A percentile compares a stretch with the other conserved stretches of the same genome.
phyloP scores from a whole-genome alignment of 2,113 vertebrate species.

The Malurus alboscapulatus region DNA sequence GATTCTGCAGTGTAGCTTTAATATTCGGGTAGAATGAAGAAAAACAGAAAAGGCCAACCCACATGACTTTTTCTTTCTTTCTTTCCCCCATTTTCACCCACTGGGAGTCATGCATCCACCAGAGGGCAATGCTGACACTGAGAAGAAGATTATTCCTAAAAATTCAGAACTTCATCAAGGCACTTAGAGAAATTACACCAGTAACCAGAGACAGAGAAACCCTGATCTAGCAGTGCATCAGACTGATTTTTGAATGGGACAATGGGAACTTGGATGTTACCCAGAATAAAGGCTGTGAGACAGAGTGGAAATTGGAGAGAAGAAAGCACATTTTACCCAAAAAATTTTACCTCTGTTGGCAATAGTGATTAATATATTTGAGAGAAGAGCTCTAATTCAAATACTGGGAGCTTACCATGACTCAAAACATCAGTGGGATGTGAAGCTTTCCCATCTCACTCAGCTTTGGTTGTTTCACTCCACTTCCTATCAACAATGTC shows the following conservation, averaged over 20 bases:
- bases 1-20: not conserved
- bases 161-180: not conserved
- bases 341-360: not conserved
- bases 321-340: not conserved
- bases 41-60: not conserved
- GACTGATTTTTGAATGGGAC: not conserved
- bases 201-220: not conserved
- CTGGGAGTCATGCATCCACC: not conserved
- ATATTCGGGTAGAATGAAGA: not conserved
- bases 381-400: not conserved
- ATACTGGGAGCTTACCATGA: not conserved
- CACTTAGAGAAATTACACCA: not conserved
- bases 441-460: not conserved
- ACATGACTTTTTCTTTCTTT: not conserved
- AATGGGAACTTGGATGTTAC: not conserved
- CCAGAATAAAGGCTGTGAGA: not conserved
- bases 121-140: not conserved
- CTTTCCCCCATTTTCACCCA: not conserved
- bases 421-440: not conserved
- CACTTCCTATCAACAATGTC: not conserved
- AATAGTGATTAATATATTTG: not conserved
- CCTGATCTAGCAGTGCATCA: not conserved
- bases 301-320: not conserved
- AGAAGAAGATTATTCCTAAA: not conserved
- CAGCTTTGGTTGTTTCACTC: not conserved